Evolutionary conservation across 2,797 vertebrate genomes (phyloP).

Genomic region (Amblyopsis hoosieri): DNA sequence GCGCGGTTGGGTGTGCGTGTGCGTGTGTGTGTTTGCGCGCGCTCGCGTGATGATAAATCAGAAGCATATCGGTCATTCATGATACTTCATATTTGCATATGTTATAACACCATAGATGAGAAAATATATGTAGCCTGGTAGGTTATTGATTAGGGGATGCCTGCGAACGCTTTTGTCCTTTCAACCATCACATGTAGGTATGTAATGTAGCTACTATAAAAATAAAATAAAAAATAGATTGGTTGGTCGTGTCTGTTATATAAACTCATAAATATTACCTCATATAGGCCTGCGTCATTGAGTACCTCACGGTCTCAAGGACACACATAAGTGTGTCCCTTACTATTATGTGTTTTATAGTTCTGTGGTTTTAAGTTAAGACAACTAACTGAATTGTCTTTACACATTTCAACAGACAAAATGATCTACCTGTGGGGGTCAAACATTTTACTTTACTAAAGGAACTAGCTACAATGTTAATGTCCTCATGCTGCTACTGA

Average conservation of each 20-base stretch:
- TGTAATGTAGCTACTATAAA: no score
- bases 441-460: not conserved
- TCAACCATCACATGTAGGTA: no score
- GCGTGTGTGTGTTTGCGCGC: constrained; percentile 24
- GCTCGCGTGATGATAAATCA: constrained; percentile 41
- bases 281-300: not conserved
- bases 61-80: constrained; percentile 29
- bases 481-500: no score
- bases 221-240: no score
- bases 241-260: no score
- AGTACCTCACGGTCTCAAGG: no score
- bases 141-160: constrained; percentile 10
- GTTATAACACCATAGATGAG: constrained; percentile 25
- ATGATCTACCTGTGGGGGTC: not conserved
- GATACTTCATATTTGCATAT: constrained; percentile 14
- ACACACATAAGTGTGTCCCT: no score
- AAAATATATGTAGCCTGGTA: constrained; percentile 23
- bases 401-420: not conserved
- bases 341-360: not conserved
- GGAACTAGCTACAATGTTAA: no score
- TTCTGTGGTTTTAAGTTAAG: not conserved
- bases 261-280: not conserved
- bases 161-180: constrained; percentile 4
- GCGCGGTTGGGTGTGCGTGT: constrained; percentile 10
- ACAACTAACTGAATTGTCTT: not conserved